Conservation (phyloP, 2,888 invertebrate genomes). For the Halictus quadricinctus region DNA sequence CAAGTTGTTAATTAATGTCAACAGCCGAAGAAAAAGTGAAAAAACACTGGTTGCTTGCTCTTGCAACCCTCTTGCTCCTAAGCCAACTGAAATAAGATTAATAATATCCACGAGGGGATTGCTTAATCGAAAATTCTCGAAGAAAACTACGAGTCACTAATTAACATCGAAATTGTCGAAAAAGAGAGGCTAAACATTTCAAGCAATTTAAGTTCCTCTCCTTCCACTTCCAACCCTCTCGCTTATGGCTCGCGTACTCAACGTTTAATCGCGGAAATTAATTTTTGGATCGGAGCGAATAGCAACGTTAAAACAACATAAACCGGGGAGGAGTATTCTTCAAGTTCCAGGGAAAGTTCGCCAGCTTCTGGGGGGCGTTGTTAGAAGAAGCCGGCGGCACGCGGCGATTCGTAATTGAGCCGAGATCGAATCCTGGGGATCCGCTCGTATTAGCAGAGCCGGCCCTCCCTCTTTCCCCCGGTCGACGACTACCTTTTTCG, state of each 20-base stretch:
- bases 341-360: neutral
- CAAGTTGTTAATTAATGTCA: neutral
- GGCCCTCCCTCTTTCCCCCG: neutral
- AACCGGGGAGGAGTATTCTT: neutral
- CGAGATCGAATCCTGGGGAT: conserved; percentile 6
- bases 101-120: neutral
- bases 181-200: neutral
- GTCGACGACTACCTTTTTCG: neutral
- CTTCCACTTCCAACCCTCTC: neutral
- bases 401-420: conserved; percentile 16
- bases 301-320: neutral
- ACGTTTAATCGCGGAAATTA: neutral
- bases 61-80: neutral
- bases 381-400: neutral
- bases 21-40: neutral
- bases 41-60: neutral
- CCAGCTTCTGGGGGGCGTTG: neutral
- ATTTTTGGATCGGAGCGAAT: neutral
- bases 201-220: neutral
- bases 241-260: neutral
- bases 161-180: neutral
- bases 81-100: no score
- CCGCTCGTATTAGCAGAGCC: neutral
- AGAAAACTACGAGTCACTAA: neutral
- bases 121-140: no score